Percentiles rank a stretch among this genome's conserved stretches.
These are phyloP conservation scores for Diceros bicornis DNA, from an alignment of 2,797 vertebrate genomes.

Conservation along the genomic window DNA sequence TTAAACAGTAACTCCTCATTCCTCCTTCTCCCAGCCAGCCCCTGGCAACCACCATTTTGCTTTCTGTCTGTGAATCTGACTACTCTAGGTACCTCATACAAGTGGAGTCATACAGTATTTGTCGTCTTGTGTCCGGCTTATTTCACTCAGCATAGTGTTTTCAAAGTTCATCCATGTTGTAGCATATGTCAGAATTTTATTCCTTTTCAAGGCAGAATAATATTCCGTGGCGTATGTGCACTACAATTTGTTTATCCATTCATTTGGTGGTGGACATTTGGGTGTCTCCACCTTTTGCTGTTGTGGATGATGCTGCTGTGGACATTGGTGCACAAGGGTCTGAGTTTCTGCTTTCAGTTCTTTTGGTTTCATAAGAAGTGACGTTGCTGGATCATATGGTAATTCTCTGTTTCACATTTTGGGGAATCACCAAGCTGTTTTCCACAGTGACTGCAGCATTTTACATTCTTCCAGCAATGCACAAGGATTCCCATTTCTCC, in stretches of 20 bases:
- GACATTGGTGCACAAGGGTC: background rate
- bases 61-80: background rate
- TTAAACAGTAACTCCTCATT: background rate
- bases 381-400: background rate
- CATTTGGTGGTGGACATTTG: background rate
- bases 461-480: background rate
- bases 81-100: background rate
- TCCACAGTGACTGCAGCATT: background rate
- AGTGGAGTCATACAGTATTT: background rate
- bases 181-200: background rate
- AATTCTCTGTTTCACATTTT: background rate
- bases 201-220: background rate
- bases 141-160: background rate
- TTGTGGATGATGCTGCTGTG: background rate
- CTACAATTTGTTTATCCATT: background rate
- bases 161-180: background rate
- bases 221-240: too few relatives aligned
- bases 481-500: background rate
- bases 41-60: background rate
- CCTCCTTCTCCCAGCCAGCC: background rate
- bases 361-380: background rate
- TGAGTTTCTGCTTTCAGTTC: background rate
- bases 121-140: background rate
- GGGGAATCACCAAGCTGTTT: background rate
- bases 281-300: background rate